Evolutionary conservation across 2,888 invertebrate species (phyloP), one percentile per base, ranked within the genome.

Genomic region (Idaea dimidiata): DNA sequence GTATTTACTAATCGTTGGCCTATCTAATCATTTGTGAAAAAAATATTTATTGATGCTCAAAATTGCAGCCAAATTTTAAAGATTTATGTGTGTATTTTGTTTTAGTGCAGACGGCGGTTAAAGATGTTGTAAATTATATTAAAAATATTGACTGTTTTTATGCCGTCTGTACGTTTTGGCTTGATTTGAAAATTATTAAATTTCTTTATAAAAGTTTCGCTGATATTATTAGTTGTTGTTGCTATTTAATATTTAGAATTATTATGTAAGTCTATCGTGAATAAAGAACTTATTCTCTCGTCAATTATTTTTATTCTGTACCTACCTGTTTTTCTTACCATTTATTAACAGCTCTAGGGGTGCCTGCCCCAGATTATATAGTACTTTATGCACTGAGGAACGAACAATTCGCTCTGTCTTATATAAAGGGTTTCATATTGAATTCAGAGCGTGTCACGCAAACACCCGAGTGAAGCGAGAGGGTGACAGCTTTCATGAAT

Each of bases 61-160:
- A 68, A 68, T 71, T 67, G 64, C 72, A 79, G 85, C 84, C 84
- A 84, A 84, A 84, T 81, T 79, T 16, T 55, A n/a, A 1, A 17
- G 14, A 33, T 55, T 24, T 14, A 10, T 33, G 6, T 58, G 58
- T 61, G 18, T 18, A 8, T 55, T 8, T n/a, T 55, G 16, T 55
- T 55, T 33, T 43, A 43, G 43, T 43, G 43, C 43, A 43, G 6
- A 43, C 10, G 43, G 43, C 43, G 14, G 10, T 8, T 43, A 43
- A 4, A 43, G 0, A 43, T 43, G 43, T 8, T 43, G 10, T 43
- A 43, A 43, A 43, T 43, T 43, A 43, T 43, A 43, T 10, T 7
- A 43, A 43, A 43, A 43, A 43, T 43, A 43, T 43, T 43, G 43
- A 43, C 43, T 43, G 10, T 43, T 43, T 43, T 43, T 43, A 43